A percentile compares a stretch with the other conserved stretches of the same genome.
Conservation (phyloP, 2,888 invertebrate genomes). For the Megaustenia siamemsis region DNA sequence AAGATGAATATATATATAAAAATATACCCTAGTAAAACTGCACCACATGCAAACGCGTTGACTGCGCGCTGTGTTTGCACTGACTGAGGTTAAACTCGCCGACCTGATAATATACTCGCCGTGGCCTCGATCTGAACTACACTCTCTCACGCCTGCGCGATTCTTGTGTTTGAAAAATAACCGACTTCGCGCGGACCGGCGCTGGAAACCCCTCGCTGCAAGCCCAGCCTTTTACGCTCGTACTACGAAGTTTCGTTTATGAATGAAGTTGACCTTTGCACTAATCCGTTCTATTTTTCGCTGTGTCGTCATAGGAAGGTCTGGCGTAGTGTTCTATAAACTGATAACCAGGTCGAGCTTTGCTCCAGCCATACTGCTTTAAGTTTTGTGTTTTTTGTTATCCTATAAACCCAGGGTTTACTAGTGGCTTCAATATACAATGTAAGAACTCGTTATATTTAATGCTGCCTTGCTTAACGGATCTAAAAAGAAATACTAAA, state of each 20-base stretch:
- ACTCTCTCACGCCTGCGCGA: conserved; percentile 41
- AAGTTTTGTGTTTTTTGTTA: too few species aligned
- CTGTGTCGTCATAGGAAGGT: conserved; percentile 42
- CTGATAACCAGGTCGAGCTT: conserved; percentile 30
- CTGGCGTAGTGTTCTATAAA: conserved; percentile 39
- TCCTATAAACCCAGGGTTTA: too few species aligned
- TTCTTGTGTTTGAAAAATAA: conserved; percentile 19
- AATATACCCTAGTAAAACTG: too few species aligned
- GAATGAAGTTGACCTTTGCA: conserved; percentile 38
- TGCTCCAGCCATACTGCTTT: too few species aligned
- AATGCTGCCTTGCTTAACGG: too few species aligned
- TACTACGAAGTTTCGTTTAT: conserved; percentile 33
- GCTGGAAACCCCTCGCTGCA: not conserved
- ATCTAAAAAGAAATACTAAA: too few species aligned
- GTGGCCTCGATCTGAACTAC: conserved; percentile 29
- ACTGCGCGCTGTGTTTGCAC: conserved; percentile 33
- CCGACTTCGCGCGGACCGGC: conserved; percentile 5
- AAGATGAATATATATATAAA: too few species aligned
- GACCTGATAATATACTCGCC: conserved; percentile 13
- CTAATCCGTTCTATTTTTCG: conserved; percentile 2
- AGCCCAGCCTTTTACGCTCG: not conserved
- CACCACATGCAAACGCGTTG: not conserved
- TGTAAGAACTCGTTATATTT: too few species aligned
- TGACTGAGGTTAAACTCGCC: conserved; percentile 20
- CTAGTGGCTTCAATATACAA: too few species aligned